These are phyloP conservation scores for Marisa cornuarietis DNA, from an alignment of 1,140 invertebrate genomes.

Conservation along the genomic window DNA sequence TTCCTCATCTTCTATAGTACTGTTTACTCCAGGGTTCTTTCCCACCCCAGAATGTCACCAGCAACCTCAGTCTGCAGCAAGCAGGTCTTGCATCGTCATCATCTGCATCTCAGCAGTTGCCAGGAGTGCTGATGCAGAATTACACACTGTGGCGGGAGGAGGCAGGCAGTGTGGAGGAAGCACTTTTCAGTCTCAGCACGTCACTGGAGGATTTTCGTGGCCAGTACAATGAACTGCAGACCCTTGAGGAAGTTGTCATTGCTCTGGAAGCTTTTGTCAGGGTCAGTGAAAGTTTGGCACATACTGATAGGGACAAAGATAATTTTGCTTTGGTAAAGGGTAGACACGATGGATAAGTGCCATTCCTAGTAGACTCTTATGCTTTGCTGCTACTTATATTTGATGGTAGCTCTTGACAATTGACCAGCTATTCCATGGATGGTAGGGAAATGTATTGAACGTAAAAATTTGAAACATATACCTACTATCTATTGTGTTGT, in stretches of 20 bases:
- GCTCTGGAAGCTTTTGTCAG: slow-evolving; percentile 63
- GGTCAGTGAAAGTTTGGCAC: slow-evolving; percentile 45
- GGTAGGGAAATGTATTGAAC: no score
- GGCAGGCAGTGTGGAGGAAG: slow-evolving; percentile 56
- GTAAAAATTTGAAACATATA: no score
- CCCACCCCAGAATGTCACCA: slow-evolving; percentile 25
- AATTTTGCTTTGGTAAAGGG: no score
- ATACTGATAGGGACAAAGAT: no score
- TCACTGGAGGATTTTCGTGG: slow-evolving; percentile 68
- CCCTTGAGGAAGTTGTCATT: slow-evolving; percentile 63
- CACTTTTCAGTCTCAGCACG: slow-evolving; percentile 54
- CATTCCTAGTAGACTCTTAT: no score
- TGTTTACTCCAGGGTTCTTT: slow-evolving; percentile 20
- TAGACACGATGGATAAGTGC: no score
- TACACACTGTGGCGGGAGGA: slow-evolving; percentile 40
- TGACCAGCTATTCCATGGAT: no score
- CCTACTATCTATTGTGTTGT: no score
- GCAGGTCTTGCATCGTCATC: not conserved
- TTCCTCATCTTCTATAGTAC: not conserved
- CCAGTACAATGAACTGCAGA: slow-evolving; percentile 67
- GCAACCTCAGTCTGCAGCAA: slow-evolving; percentile 26
- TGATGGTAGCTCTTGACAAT: no score
- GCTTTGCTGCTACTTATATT: no score
- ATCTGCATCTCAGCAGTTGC: slow-evolving; percentile 27
- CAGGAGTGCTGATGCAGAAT: slow-evolving; percentile 36